A percentile compares a stretch with the other conserved stretches of the same genome.
Conservation (phyloP, 2,888 invertebrate genomes). For the Parnassius smintheus region DNA sequence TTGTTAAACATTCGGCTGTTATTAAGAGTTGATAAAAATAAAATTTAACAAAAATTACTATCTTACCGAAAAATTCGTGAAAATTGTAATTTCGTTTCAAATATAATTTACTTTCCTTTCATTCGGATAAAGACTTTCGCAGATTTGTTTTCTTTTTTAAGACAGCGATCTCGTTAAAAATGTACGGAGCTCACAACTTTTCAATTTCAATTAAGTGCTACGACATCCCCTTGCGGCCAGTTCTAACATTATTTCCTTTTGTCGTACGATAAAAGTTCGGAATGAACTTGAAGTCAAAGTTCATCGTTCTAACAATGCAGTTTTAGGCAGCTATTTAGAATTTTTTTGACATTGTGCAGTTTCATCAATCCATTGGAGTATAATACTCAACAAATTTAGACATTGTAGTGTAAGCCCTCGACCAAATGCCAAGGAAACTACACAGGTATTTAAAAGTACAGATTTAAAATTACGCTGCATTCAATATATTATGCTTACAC, state of each 20-base stretch:
- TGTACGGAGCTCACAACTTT: conserved; percentile 16
- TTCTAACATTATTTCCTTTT: conserved; percentile 15
- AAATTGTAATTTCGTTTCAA: conserved; percentile 5
- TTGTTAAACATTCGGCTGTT: too few species aligned
- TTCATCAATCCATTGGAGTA: too few species aligned
- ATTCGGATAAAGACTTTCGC: not conserved
- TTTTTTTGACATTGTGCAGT: too few species aligned
- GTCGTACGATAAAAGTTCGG: not conserved
- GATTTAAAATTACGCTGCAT: too few species aligned
- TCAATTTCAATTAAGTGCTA: conserved; percentile 19
- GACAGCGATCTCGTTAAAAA: not conserved
- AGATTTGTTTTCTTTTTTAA: conserved; percentile 9
- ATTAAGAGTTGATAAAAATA: too few species aligned
- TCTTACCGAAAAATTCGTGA: not conserved
- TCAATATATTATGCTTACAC: too few species aligned
- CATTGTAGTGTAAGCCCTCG: too few species aligned
- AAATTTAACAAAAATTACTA: too few species aligned
- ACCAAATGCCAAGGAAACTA: too few species aligned
- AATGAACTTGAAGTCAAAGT: not conserved
- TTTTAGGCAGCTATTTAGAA: not conserved
- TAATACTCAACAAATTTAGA: too few species aligned
- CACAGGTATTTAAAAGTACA: too few species aligned
- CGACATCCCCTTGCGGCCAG: conserved; percentile 10
- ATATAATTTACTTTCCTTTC: conserved; percentile 13
- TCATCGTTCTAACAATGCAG: conserved; percentile 1